Base-by-base conservation (phyloP, 2,888 invertebrate species). In the Nematopogon swammerdamellus region DNA sequence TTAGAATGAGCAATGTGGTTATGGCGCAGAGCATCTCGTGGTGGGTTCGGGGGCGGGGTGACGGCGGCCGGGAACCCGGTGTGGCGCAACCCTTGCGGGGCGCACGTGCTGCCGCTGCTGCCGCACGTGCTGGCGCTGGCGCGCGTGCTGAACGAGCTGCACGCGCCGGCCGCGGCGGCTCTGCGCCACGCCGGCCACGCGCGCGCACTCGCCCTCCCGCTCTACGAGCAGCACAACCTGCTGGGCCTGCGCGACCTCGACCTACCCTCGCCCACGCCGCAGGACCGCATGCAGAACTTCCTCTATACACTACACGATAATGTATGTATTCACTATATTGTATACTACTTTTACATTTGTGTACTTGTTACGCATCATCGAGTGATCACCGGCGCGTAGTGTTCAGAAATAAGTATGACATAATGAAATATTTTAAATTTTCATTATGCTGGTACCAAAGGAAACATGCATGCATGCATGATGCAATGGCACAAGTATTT, bases 271-370 rank as follows among this genome's bases (percentile, higher is more conserved):
- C 77, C 76, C 18, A 60, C 65, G 10, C 86, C 92, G 1, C 74
- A 88, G 47, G 88, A 91, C 55, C 84, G 91, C 58, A 92, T 95
- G 92, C 95, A 95, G 64, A 83, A 85, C 52, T 94, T 92, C 68
- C 71, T 95, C 51, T 85, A 86, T 48, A 83, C 85, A 47, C 79
- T 92, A 47, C 91, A 92, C 61, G 95, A 95, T 55, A 68, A 70
- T 51, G 75, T 70, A n/a, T n/a, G n/a, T n/a, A n/a, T n/a, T n/a
- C n/a, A n/a, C n/a, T n/a, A n/a, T n/a, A n/a, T n/a, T n/a, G n/a
- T n/a, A n/a, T n/a, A n/a, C n/a, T n/a, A n/a, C n/a, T n/a, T n/a
- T n/a, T n/a, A n/a, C n/a, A n/a, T n/a, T n/a, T n/a, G n/a, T n/a
- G n/a, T n/a, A n/a, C n/a, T n/a, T n/a, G n/a, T n/a, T n/a, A n/a